phyloP scores from a whole-genome alignment of 2,113 vertebrate species.

The Salvelinus alpinus region DNA sequence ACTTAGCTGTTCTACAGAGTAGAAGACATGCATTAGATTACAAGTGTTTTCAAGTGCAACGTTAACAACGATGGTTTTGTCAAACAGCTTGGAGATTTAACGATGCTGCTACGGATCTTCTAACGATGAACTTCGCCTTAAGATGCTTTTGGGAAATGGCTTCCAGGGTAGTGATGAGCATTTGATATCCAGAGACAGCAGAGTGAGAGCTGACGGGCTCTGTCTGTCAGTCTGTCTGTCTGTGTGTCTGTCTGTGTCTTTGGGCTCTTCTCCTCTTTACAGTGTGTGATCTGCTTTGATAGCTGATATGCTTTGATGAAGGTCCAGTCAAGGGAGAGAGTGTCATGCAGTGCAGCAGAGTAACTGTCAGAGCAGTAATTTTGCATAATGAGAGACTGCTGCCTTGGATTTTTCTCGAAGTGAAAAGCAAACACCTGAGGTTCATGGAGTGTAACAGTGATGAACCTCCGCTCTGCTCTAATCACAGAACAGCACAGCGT shows the following conservation, averaged over 20 bases:
- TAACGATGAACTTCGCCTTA: too few species aligned
- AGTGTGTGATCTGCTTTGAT: constrained; percentile 18
- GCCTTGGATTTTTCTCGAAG: constrained; percentile 45
- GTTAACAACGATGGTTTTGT: too few species aligned
- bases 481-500: neutral
- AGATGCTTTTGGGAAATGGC: too few species aligned
- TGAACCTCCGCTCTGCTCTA: constrained; percentile 13
- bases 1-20: too few species aligned
- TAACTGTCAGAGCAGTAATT: constrained; percentile 47
- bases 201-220: constrained; percentile 21
- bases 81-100: too few species aligned
- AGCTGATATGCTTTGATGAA: constrained; percentile 40
- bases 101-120: too few species aligned
- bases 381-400: constrained; percentile 47
- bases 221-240: constrained; percentile 6
- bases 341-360: constrained; percentile 4
- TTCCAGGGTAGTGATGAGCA: constrained; percentile 6
- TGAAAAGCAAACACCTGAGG: constrained; percentile 46
- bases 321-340: constrained; percentile 14
- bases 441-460: constrained; percentile 20
- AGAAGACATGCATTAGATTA: too few species aligned
- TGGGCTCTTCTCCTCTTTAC: constrained; percentile 15
- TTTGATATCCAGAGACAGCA: constrained; percentile 39
- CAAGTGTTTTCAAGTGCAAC: too few species aligned
- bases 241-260: neutral